Evolutionary conservation across 2,113 vertebrate genomes (phyloP).

Genomic region (Pseudopodoces humilis): DNA sequence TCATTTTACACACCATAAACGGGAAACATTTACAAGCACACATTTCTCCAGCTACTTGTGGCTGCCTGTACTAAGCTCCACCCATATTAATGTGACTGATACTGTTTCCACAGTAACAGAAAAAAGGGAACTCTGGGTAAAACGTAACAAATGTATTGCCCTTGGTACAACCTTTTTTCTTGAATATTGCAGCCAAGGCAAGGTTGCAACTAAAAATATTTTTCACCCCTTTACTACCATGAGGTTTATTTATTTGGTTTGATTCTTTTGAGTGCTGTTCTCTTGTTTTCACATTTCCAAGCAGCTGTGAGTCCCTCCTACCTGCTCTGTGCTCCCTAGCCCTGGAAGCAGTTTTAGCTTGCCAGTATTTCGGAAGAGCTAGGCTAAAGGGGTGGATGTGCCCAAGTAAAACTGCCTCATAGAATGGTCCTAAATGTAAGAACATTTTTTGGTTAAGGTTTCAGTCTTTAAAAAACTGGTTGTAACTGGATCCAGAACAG

Average conservation of each 20-base stretch:
- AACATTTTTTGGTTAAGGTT: not conserved
- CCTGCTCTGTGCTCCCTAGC: not conserved
- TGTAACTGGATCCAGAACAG: not conserved
- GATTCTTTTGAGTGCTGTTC: not conserved
- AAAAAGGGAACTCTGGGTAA: not conserved
- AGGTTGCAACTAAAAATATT: not conserved
- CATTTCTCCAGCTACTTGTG: not conserved
- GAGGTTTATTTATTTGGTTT: not conserved
- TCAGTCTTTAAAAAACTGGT: not conserved
- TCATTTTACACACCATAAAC: not conserved
- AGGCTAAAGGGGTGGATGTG: not conserved
- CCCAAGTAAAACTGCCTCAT: not conserved
- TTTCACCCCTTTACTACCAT: not conserved
- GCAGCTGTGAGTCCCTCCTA: not conserved
- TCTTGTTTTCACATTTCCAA: not conserved
- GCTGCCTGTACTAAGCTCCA: not conserved
- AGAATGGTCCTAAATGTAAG: not conserved
- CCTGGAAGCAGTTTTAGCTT: not conserved
- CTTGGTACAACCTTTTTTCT: not conserved
- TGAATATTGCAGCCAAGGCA: not conserved
- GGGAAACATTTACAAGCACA: not conserved
- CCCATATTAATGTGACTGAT: not conserved
- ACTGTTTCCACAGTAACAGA: not conserved
- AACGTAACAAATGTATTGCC: not conserved
- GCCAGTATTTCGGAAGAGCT: not conserved